phyloP scores from a whole-genome alignment of 2,113 vertebrate species.

The Sphaerodactylus townsendi region DNA sequence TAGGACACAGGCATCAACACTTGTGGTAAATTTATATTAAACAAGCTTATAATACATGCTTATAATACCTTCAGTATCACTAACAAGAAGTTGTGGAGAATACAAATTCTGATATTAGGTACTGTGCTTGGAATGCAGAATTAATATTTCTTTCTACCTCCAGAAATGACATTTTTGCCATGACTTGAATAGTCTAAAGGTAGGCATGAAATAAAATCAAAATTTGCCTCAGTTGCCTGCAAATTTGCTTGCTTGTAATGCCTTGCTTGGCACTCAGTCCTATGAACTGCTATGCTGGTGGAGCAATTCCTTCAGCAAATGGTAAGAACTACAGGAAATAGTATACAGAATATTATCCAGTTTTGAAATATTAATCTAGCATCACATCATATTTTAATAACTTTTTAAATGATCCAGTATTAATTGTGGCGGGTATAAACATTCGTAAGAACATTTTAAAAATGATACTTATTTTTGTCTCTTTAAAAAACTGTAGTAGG shows the following conservation, averaged over 20 bases:
- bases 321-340: too few relatives aligned
- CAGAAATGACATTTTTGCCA: neutral
- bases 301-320: neutral
- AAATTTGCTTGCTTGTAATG: neutral
- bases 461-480: constrained; percentile 62
- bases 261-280: neutral
- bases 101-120: too few relatives aligned
- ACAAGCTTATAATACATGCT: neutral
- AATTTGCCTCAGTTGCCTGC: neutral
- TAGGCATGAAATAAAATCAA: neutral
- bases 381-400: constrained; percentile 25
- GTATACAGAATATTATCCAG: constrained; percentile 17
- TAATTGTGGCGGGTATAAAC: constrained; percentile 49
- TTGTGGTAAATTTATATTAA: neutral
- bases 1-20: neutral
- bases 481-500: constrained; percentile 51
- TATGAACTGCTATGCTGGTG: neutral
- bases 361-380: constrained; percentile 50
- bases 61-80: too few relatives aligned
- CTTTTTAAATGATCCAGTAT: constrained; percentile 57
- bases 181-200: neutral
- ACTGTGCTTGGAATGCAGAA: neutral
- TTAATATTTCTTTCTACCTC: neutral
- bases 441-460: constrained; percentile 65
- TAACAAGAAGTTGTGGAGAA: too few relatives aligned